Conservation (phyloP, 2,888 invertebrate species). For the Drosophila birchii region DNA sequence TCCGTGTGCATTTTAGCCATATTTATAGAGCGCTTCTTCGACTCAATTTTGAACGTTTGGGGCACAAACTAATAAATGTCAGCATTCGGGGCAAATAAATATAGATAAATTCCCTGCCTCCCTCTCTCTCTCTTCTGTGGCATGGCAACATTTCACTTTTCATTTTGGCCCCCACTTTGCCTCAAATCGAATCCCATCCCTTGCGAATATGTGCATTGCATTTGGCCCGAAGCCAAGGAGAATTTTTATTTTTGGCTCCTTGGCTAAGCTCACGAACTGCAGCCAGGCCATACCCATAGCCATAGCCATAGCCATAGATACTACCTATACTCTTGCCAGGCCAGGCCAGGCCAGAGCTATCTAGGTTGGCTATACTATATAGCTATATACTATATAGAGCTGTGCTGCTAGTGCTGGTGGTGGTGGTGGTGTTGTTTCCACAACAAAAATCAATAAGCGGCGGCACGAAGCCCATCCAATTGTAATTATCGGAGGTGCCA, state of each 20-base stretch:
- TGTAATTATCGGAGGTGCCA: slow-evolving; percentile 50
- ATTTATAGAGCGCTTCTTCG: slow-evolving; percentile 65
- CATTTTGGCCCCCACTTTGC: slow-evolving; percentile 12
- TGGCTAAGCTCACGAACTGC: slow-evolving; percentile 67
- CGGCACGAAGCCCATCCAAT: slow-evolving; percentile 45
- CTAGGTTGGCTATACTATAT: slow-evolving; percentile 50
- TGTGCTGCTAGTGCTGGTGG: not conserved
- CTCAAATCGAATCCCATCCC: slow-evolving; percentile 1
- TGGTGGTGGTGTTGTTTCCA: not conserved
- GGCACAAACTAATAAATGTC: slow-evolving; percentile 60
- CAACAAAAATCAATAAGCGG: slow-evolving; percentile 41
- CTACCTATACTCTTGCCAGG: slow-evolving; percentile 31
- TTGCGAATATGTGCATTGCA: slow-evolving; percentile 57
- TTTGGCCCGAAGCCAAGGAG: slow-evolving; percentile 70
- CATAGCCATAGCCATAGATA: slow-evolving; percentile 33
- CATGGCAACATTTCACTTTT: slow-evolving; percentile 57
- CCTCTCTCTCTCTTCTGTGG: slow-evolving; percentile 4
- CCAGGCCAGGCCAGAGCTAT: slow-evolving; percentile 37
- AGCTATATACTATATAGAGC: slow-evolving; percentile 1
- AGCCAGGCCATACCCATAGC: slow-evolving; percentile 34
- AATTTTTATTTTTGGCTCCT: slow-evolving; percentile 78
- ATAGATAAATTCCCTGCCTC: slow-evolving; percentile 29
- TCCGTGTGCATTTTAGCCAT: slow-evolving; percentile 45
- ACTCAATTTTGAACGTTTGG: slow-evolving; percentile 51
- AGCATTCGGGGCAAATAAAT: slow-evolving; percentile 50